Conservation (phyloP, 2,113 vertebrate genomes). For the Heloderma charlesbogerti region DNA sequence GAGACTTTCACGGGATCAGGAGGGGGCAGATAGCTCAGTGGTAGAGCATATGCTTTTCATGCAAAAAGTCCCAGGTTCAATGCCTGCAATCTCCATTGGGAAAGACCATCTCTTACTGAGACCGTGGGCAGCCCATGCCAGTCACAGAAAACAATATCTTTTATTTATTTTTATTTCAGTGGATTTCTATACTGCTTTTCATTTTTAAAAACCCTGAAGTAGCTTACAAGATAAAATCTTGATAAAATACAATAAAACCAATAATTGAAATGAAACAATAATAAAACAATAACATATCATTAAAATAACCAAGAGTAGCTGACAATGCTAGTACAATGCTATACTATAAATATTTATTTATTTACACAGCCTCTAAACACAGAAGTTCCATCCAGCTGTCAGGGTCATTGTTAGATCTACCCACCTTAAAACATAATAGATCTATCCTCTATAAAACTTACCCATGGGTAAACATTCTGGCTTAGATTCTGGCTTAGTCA, state of each 20-base stretch:
- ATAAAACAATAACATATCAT: no score
- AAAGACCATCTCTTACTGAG: background rate
- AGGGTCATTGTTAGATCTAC: background rate
- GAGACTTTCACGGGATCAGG: background rate
- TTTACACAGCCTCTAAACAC: background rate
- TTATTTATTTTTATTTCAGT: no score
- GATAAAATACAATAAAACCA: no score
- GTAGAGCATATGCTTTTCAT: background rate
- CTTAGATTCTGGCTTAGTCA: no score
- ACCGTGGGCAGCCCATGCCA: background rate
- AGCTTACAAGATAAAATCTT: no score
- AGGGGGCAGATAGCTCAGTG: background rate
- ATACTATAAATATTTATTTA: no score
- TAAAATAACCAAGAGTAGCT: no score
- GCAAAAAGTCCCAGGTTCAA: background rate
- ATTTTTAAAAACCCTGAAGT: no score
- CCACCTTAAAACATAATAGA: background rate
- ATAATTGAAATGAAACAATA: no score
- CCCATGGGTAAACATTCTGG: background rate
- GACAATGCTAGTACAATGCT: no score
- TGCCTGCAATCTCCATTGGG: background rate
- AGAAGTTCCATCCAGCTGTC: background rate
- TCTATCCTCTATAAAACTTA: background rate
- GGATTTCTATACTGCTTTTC: no score
- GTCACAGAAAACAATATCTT: no score